phyloP scores from a whole-genome alignment of 2,888 invertebrate genomes.

The Abrostola tripartita region DNA sequence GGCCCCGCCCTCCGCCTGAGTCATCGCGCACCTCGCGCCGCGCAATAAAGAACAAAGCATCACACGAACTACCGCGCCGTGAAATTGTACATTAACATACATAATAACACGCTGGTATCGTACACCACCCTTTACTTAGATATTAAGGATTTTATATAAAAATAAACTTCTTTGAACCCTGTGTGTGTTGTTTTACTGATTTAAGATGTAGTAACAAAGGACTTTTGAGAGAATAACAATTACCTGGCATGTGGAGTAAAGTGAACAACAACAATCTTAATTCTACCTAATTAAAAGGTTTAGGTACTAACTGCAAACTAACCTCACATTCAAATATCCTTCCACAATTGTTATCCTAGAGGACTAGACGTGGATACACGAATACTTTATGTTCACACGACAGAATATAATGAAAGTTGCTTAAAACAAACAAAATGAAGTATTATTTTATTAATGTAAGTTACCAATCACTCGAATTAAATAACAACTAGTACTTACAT shows the following conservation, averaged over 20 bases:
- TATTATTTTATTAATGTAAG: neutral
- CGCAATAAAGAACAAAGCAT: constrained; percentile 61
- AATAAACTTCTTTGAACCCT: constrained; percentile 27
- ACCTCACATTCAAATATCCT: no score
- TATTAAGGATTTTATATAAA: constrained; percentile 41
- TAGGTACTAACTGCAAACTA: constrained; percentile 11
- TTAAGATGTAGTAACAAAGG: constrained; percentile 25
- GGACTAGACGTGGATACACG: no score
- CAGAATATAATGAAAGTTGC: no score
- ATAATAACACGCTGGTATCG: constrained; percentile 56
- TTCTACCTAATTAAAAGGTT: no score
- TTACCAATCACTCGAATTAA: no score
- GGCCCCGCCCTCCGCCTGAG: constrained; percentile 51
- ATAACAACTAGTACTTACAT: no score
- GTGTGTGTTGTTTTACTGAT: constrained; percentile 27
- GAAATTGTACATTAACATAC: constrained; percentile 65
- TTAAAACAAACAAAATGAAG: constrained; percentile 10
- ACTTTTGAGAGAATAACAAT: no score
- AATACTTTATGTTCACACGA: no score
- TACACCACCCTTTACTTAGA: constrained; percentile 46
- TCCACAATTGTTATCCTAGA: no score
- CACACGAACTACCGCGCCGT: constrained; percentile 58
- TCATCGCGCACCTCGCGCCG: constrained; percentile 43
- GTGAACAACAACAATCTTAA: neutral
- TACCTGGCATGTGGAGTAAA: constrained; percentile 16